These are phyloP conservation scores for Drosophila trapezifrons DNA, from an alignment of 1,140 invertebrate genomes.

Conservation along the genomic window DNA sequence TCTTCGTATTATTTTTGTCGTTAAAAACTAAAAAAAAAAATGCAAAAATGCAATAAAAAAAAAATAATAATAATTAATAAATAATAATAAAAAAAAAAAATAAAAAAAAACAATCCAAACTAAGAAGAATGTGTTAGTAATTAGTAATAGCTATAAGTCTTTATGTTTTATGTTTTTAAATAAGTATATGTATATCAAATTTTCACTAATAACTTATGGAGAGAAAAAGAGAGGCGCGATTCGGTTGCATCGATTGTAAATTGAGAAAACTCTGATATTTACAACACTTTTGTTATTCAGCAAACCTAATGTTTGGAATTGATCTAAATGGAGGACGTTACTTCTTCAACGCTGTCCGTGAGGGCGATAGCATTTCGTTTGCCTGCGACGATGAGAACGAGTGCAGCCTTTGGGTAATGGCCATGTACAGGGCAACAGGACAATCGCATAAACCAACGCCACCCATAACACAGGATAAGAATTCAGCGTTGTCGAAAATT, in stretches of 20 bases:
- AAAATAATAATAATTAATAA: too few species aligned
- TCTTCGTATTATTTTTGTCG: too few species aligned
- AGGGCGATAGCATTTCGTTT: conserved; percentile 98
- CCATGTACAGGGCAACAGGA: conserved; percentile 98
- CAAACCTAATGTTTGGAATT: conserved; percentile 95
- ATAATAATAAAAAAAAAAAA: too few species aligned
- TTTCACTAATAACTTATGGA: neutral
- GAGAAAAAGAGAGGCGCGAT: too few species aligned
- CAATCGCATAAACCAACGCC: conserved; percentile 99
- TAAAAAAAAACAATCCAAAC: too few species aligned
- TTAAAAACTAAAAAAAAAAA: too few species aligned
- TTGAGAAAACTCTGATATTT: neutral
- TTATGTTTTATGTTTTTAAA: too few species aligned
- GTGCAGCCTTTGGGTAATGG: conserved; percentile 99
- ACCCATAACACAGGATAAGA: conserved; percentile 93
- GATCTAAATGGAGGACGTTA: conserved; percentile 94
- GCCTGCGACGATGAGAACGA: conserved; percentile 99
- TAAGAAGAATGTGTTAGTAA: too few species aligned
- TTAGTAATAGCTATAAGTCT: too few species aligned
- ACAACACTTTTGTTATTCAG: conserved; percentile 85
- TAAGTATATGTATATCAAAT: too few species aligned
- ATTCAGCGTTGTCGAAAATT: conserved; percentile 94
- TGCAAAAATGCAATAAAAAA: too few species aligned
- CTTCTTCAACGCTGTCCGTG: conserved; percentile 99
- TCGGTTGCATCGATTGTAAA: too few species aligned